Conservation (phyloP, 2,888 invertebrate genomes). For the Melanostoma scalare region DNA sequence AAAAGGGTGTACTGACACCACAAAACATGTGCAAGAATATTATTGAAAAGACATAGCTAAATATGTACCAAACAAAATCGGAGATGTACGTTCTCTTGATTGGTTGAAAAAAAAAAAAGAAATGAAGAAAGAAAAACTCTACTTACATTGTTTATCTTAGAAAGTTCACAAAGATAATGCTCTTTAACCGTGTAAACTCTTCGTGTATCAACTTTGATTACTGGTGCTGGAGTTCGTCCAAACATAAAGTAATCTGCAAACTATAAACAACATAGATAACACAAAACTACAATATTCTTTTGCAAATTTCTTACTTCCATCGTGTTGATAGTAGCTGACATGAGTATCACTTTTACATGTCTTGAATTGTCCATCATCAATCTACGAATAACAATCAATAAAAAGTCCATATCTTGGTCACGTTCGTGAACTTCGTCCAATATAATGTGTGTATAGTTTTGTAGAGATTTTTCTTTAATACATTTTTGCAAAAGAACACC, state of each 20-base stretch:
- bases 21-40: no score
- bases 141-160: constrained; percentile 83
- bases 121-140: neutral
- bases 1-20: no score
- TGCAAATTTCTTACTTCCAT: constrained; percentile 78
- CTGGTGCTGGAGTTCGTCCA: constrained; percentile 82
- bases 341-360: constrained; percentile 89
- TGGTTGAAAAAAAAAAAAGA: no score
- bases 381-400: constrained; percentile 91
- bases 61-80: no score
- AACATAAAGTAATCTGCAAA: constrained; percentile 80
- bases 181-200: constrained; percentile 84
- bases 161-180: constrained; percentile 85
- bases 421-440: constrained; percentile 97
- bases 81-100: no score
- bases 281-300: neutral
- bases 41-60: no score
- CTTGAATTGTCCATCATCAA: constrained; percentile 86
- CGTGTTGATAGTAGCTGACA: constrained; percentile 96
- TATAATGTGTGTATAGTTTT: constrained; percentile 93
- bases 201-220: constrained; percentile 83
- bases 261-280: constrained; percentile 58
- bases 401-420: constrained; percentile 95
- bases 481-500: constrained; percentile 92
- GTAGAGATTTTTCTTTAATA: constrained; percentile 87